A percentile compares a stretch with the other conserved stretches of the same genome.
phyloP scores from a whole-genome alignment of 2,113 vertebrate genomes.

The Motacilla tschutschensis region DNA sequence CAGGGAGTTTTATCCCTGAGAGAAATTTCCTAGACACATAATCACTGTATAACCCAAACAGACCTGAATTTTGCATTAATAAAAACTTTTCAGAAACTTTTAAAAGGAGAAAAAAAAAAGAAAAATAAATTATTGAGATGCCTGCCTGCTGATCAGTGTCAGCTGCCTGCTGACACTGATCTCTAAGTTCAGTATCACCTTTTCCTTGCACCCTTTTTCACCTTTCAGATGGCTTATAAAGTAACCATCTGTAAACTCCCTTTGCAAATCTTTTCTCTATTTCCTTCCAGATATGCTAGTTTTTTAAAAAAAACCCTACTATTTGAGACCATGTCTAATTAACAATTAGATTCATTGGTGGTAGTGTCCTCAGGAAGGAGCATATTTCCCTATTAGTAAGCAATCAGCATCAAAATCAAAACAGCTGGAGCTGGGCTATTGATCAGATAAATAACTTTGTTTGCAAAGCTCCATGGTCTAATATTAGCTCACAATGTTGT shows the following conservation, averaged over 20 bases:
- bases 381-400: background rate
- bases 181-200: background rate
- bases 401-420: conserved; percentile 18
- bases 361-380: background rate
- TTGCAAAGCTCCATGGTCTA: background rate
- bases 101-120: background rate
- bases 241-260: background rate
- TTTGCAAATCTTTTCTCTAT: background rate
- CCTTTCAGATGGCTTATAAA: background rate
- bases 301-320: background rate
- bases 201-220: background rate
- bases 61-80: background rate
- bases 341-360: background rate
- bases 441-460: background rate
- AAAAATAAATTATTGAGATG: background rate
- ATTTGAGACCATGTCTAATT: background rate
- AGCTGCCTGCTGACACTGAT: background rate
- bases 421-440: background rate
- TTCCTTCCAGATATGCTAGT: background rate
- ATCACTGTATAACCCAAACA: background rate
- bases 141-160: background rate
- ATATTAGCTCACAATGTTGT: background rate
- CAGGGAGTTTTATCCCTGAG: accelerated
- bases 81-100: background rate
- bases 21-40: background rate